These are phyloP conservation scores for Drosophila insularis DNA, from an alignment of 1,140 invertebrate species.

Conservation along the genomic window DNA sequence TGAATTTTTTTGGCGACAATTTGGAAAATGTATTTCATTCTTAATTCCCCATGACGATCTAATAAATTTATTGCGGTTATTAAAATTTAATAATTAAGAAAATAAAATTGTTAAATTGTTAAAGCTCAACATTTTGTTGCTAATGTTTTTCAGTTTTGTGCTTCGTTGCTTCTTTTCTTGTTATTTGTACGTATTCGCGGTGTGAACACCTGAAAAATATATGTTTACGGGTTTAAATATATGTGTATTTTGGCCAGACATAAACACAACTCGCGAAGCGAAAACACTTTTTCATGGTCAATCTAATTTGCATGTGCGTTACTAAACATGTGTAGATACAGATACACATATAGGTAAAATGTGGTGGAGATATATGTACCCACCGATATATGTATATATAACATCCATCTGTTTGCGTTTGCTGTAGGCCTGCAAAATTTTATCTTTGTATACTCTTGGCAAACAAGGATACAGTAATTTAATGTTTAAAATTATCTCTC, in stretches of 20 bases:
- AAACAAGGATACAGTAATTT: not conserved
- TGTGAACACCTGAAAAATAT: slow-evolving; percentile 42
- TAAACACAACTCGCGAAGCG: slow-evolving; percentile 30
- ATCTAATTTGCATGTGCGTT: slow-evolving; percentile 58
- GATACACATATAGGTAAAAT: slow-evolving; percentile 5
- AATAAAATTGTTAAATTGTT: not conserved
- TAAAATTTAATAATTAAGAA: slow-evolving; percentile 7
- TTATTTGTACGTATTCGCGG: too few relatives aligned
- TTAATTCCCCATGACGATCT: slow-evolving; percentile 7
- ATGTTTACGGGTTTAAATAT: slow-evolving; percentile 35
- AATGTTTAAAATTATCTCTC: too few relatives aligned
- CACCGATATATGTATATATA: not conserved
- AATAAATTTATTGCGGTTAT: slow-evolving; percentile 18
- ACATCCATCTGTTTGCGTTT: slow-evolving; percentile 6
- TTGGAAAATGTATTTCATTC: slow-evolving; percentile 13
- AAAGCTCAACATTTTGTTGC: too few relatives aligned
- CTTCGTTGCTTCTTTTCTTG: not conserved
- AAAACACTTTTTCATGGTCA: slow-evolving; percentile 59
- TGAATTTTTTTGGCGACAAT: slow-evolving; percentile 1
- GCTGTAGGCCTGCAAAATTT: slow-evolving; percentile 8
- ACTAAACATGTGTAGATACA: slow-evolving; percentile 24
- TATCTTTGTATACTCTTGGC: not conserved
- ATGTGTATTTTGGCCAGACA: slow-evolving; percentile 33
- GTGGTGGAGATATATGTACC: not conserved
- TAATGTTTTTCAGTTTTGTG: not conserved